Conservation (phyloP, 35 echinoderm and acorn worm species). For the Chiridota heheva region DNA sequence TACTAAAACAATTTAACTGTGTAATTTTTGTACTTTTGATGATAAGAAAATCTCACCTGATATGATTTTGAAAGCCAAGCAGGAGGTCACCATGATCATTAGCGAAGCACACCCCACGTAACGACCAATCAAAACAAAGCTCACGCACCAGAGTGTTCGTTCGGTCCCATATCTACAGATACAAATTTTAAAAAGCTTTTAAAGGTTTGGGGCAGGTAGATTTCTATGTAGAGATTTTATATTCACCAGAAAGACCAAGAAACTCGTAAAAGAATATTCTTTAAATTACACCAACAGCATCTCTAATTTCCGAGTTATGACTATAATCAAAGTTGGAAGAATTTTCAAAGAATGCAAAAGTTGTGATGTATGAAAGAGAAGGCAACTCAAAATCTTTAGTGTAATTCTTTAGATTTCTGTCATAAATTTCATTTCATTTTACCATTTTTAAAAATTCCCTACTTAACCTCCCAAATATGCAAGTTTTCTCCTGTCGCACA, state of each 20-base stretch:
- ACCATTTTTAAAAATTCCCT: too few relatives aligned
- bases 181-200: background rate
- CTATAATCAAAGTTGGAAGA: too few relatives aligned
- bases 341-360: too few relatives aligned
- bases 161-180: slow-evolving; percentile 80
- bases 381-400: too few relatives aligned
- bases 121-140: slow-evolving; percentile 76
- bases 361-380: too few relatives aligned
- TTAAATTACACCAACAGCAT: too few relatives aligned
- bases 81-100: slow-evolving; percentile 89
- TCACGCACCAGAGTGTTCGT: slow-evolving; percentile 85
- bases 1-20: background rate
- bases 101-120: slow-evolving; percentile 92
- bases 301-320: too few relatives aligned
- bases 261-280: background rate
- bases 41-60: slow-evolving; percentile 58
- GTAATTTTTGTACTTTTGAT: background rate
- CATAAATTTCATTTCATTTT: too few relatives aligned
- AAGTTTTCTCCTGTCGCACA: too few relatives aligned
- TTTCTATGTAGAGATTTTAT: background rate
- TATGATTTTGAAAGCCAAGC: slow-evolving; percentile 97
- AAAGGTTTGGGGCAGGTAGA: background rate
- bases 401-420: too few relatives aligned
- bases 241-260: background rate
- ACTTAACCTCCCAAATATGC: too few relatives aligned